phyloP scores from a whole-genome alignment of 2,797 vertebrate genomes.

The Okamejei kenojei region DNA sequence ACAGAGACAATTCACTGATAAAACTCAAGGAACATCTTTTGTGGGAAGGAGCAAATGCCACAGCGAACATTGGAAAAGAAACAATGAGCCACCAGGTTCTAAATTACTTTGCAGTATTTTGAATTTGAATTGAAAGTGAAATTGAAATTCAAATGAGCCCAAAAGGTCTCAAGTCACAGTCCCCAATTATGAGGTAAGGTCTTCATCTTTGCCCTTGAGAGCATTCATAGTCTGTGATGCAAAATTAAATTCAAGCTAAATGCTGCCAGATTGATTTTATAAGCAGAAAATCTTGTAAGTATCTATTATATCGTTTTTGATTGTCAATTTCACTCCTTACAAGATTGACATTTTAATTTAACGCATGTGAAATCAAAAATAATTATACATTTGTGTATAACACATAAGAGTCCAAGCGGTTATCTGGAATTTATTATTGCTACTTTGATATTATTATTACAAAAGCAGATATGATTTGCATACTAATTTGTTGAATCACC shows the following conservation, averaged over 20 bases:
- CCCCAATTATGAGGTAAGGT: background rate
- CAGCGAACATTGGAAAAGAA: background rate
- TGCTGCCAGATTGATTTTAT: constrained; percentile 28
- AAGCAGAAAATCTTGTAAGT: constrained; percentile 35
- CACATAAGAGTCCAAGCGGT: constrained; percentile 27
- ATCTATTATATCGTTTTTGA: constrained; percentile 13
- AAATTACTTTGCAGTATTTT: background rate
- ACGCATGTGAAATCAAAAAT: constrained; percentile 29
- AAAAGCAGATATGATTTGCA: constrained; percentile 14
- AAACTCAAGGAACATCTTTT: background rate
- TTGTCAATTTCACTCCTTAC: constrained; percentile 15
- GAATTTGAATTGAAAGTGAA: background rate
- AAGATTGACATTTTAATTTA: constrained; percentile 37
- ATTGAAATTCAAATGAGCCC: background rate
- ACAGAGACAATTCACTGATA: background rate
- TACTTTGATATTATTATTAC: constrained; percentile 16
- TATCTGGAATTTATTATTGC: constrained; percentile 24
- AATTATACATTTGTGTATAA: constrained; percentile 14
- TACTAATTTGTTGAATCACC: background rate
- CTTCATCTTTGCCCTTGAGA: background rate
- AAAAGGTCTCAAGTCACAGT: background rate
- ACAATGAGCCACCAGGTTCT: too few relatives aligned
- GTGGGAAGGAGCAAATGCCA: background rate
- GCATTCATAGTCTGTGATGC: background rate
- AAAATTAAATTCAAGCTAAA: constrained; percentile 26